Evolutionary conservation across 2,888 invertebrate species (phyloP).

Genomic region (Drosophila setosimentum): DNA sequence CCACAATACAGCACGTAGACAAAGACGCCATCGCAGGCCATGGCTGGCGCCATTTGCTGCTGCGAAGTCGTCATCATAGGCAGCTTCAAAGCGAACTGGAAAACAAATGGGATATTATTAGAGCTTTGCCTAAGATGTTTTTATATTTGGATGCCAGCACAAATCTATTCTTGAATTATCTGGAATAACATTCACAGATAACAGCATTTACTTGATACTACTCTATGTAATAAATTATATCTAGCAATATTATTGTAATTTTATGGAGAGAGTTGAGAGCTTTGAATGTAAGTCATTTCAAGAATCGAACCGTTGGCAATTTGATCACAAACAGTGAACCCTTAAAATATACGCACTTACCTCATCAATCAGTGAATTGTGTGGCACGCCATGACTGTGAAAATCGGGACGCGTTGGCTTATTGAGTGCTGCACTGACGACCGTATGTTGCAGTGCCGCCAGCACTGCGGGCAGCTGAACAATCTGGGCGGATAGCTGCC

Average conservation of each 20-base stretch:
- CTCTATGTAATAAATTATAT: not conserved
- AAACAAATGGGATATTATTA: not conserved
- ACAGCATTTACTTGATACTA: too few species aligned
- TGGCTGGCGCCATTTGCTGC: slow-evolving; percentile 85
- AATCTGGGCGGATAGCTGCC: slow-evolving; percentile 91
- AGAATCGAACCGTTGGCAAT: not conserved
- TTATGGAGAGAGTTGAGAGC: not conserved
- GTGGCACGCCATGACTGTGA: slow-evolving; percentile 94
- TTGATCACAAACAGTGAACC: not conserved
- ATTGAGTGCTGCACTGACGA: slow-evolving; percentile 94
- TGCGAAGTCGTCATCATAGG: slow-evolving; percentile 20
- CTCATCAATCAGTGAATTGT: slow-evolving; percentile 90
- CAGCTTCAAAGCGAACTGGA: slow-evolving; percentile 81
- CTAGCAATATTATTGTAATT: too few species aligned
- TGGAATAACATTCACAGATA: too few species aligned
- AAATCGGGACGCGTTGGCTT: slow-evolving; percentile 94
- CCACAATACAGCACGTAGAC: slow-evolving; percentile 94
- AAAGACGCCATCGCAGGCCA: slow-evolving; percentile 96
- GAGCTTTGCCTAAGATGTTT: not conserved
- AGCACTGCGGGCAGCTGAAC: slow-evolving; percentile 94
- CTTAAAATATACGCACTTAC: slow-evolving; percentile 50
- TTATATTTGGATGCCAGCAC: not conserved
- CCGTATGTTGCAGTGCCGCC: slow-evolving; percentile 94
- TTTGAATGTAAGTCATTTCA: not conserved
- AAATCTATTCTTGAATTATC: not conserved